Conservation (phyloP, 2,888 invertebrate species). For the Eilema griseolum region DNA sequence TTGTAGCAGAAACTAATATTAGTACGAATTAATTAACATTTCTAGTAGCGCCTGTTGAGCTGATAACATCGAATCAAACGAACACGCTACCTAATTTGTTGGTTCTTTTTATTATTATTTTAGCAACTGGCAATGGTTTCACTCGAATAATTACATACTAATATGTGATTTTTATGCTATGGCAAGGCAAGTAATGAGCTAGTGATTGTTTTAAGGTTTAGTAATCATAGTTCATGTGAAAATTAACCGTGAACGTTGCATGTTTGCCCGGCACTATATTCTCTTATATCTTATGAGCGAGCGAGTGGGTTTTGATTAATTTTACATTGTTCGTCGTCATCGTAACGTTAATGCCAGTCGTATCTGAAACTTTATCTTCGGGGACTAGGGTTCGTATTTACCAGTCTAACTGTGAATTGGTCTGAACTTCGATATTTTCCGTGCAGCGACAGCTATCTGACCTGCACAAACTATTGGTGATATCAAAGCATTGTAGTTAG, state of each 20-base stretch:
- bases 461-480: no score
- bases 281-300: no score
- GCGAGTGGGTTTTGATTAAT: no score
- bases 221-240: not conserved
- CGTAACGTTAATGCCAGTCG: no score
- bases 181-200: not conserved
- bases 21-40: slow-evolving; percentile 50
- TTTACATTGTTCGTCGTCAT: no score
- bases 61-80: slow-evolving; percentile 43
- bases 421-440: no score
- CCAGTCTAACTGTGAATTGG: no score
- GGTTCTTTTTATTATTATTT: slow-evolving; percentile 19
- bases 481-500: no score
- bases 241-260: not conserved
- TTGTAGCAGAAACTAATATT: slow-evolving; percentile 43
- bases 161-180: not conserved
- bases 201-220: not conserved
- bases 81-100: slow-evolving; percentile 37
- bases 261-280: not conserved
- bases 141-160: slow-evolving; percentile 3
- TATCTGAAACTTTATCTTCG: no score
- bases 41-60: slow-evolving; percentile 23
- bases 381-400: no score
- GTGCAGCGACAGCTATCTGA: no score
- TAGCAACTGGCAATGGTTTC: not conserved